These are phyloP conservation scores for Oreochromis tanganicae DNA, from an alignment of 2,113 vertebrate genomes.

Conservation along the genomic window DNA sequence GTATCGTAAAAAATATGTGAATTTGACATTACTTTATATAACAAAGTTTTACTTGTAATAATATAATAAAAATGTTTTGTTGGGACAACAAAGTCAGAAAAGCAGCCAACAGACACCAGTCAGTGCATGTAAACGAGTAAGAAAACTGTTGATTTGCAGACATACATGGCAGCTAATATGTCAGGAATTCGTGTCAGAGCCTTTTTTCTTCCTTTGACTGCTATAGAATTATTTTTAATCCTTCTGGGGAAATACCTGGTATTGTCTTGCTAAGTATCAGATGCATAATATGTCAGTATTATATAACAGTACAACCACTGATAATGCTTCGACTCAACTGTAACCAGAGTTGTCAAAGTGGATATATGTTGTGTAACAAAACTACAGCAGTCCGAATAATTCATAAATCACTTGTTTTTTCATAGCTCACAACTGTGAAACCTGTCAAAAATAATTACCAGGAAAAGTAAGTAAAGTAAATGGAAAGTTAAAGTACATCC, in stretches of 20 bases:
- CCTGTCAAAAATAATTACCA: neutral
- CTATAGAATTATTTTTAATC: neutral
- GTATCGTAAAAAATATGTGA: neutral
- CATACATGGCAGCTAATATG: neutral
- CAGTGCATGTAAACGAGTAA: neutral
- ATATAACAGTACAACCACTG: neutral
- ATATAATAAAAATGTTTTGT: neutral
- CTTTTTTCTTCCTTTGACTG: neutral
- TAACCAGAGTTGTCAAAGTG: neutral
- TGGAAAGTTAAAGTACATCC: neutral
- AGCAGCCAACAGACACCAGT: neutral
- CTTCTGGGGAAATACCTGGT: neutral
- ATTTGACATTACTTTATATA: neutral
- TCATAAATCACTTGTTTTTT: neutral
- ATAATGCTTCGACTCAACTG: neutral
- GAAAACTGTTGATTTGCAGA: neutral
- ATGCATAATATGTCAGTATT: neutral
- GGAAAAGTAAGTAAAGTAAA: neutral
- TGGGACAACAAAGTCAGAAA: neutral
- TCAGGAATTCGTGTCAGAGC: fast-evolving
- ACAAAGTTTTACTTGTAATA: neutral
- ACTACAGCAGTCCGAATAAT: neutral
- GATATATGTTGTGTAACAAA: neutral
- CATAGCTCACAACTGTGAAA: neutral
- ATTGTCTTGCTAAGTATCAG: neutral